These are phyloP conservation scores for Grammomys dolichurus DNA, from an alignment of 2,113 vertebrate genomes.

Conservation along the genomic window DNA sequence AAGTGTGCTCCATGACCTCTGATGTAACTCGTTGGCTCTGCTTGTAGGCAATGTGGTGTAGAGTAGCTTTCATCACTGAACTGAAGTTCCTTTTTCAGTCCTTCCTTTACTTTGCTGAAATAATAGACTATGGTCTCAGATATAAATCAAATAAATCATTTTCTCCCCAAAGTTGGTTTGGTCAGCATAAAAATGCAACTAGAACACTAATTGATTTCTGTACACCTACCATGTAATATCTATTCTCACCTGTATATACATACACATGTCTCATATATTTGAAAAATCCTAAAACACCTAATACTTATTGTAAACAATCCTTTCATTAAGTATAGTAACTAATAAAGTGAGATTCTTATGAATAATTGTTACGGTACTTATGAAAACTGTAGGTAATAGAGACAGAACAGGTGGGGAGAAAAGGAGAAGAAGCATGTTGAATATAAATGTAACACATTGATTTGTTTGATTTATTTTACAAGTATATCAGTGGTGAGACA, in stretches of 20 bases:
- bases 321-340: not conserved
- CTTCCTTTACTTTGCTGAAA: not conserved
- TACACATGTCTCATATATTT: not conserved
- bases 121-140: not conserved
- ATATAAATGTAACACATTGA: too few species aligned
- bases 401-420: too few species aligned
- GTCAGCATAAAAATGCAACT: not conserved
- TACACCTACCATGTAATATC: not conserved
- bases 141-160: not conserved
- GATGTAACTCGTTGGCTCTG: not conserved
- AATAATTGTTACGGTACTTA: too few species aligned
- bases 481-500: too few species aligned
- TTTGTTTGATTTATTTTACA: too few species aligned
- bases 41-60: not conserved
- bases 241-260: not conserved
- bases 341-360: too few species aligned
- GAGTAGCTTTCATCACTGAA: not conserved
- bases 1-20: fast-evolving
- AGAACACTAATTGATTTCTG: not conserved
- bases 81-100: not conserved
- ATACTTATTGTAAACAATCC: not conserved
- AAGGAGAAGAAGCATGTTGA: too few species aligned
- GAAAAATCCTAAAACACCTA: not conserved
- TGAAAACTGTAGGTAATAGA: too few species aligned
- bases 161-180: not conserved